These are phyloP conservation scores for Bibio marci DNA, from an alignment of 2,888 invertebrate genomes.

Conservation along the genomic window DNA sequence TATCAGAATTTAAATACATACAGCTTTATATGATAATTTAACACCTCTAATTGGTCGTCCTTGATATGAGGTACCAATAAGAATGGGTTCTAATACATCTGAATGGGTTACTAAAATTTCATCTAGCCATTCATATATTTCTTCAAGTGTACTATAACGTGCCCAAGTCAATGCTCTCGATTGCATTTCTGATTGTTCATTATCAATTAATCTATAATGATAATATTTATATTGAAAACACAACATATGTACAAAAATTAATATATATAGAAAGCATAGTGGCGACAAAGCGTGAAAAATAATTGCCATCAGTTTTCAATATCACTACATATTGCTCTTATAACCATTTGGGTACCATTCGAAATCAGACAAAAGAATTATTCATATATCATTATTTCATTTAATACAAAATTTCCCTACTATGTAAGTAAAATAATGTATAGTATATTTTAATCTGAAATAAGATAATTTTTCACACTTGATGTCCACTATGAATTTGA, in stretches of 20 bases:
- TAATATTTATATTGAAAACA: not conserved
- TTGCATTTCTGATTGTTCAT: conserved; percentile 10
- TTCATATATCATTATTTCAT: too few species aligned
- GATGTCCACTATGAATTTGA: not conserved
- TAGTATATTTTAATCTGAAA: too few species aligned
- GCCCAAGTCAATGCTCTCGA: conserved; percentile 18
- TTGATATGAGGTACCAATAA: conserved; percentile 31
- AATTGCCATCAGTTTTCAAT: too few species aligned
- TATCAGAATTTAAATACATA: not conserved
- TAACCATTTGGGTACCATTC: too few species aligned
- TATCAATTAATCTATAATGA: conserved; percentile 22
- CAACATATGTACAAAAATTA: not conserved
- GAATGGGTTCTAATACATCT: conserved; percentile 26
- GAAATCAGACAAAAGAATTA: too few species aligned
- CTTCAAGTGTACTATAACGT: conserved; percentile 8
- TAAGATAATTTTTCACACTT: too few species aligned
- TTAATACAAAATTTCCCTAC: too few species aligned
- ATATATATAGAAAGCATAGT: not conserved
- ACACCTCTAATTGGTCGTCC: conserved; percentile 29
- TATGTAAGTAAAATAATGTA: too few species aligned
- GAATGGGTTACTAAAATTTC: conserved; percentile 28
- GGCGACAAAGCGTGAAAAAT: too few species aligned
- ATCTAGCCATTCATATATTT: conserved; percentile 35
- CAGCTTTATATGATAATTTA: conserved; percentile 11
- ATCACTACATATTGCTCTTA: too few species aligned